phyloP scores from a whole-genome alignment of 2,113 vertebrate genomes.

The Phalacrocorax aristotelis region DNA sequence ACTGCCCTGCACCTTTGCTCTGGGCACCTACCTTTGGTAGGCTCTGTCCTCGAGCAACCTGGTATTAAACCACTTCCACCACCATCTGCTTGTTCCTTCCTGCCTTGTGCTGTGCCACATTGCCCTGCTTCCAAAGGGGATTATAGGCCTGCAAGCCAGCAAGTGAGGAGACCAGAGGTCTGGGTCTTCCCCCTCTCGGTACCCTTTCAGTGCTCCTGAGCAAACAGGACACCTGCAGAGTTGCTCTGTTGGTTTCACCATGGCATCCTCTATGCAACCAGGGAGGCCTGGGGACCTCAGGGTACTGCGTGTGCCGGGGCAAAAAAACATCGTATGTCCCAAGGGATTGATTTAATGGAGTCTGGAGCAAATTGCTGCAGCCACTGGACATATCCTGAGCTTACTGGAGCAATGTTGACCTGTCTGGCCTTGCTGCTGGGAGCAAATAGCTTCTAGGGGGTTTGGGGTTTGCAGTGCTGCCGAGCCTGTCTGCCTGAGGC shows the following conservation, averaged over 20 bases:
- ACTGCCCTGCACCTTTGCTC: fast-evolving
- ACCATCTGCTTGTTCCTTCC: neutral
- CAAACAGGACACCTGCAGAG: fast-evolving
- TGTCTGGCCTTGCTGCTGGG: neutral
- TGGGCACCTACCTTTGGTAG: neutral
- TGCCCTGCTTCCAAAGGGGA: neutral
- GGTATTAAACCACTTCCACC: neutral
- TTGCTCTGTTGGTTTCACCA: fast-evolving
- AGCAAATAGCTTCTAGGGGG: neutral
- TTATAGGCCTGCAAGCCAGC: too few relatives aligned
- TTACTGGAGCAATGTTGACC: neutral
- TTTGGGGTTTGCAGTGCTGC: neutral
- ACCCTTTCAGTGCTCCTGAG: neutral
- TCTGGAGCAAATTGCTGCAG: neutral
- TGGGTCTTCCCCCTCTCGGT: neutral
- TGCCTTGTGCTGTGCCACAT: neutral
- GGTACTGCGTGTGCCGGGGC: too few relatives aligned
- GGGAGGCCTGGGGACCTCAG: neutral
- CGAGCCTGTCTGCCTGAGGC: neutral
- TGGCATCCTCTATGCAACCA: neutral
- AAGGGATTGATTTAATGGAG: neutral
- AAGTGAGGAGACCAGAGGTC: neutral
- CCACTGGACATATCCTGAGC: neutral
- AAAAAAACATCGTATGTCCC: neutral
- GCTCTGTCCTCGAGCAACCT: neutral